Conservation (phyloP, 2,888 invertebrate genomes). For the Priocnemis perturbator region DNA sequence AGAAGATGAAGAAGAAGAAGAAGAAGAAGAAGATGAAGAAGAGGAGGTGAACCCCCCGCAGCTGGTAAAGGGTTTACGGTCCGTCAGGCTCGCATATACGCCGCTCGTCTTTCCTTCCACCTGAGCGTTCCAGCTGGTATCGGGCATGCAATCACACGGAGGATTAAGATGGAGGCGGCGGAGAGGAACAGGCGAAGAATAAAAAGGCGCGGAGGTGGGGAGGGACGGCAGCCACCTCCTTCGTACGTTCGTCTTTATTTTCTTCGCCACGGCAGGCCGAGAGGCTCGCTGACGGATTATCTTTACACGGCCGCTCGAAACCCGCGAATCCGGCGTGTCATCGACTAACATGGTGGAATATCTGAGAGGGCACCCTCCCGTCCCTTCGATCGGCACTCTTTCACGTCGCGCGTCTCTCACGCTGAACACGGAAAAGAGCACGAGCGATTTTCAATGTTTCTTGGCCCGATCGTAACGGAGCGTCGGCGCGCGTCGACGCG, state of each 20-base stretch:
- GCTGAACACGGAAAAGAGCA: too few species aligned
- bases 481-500: too few species aligned
- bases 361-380: too few species aligned
- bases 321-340: slow-evolving; percentile 14
- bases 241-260: slow-evolving; percentile 53
- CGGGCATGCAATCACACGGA: slow-evolving; percentile 71
- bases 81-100: slow-evolving; percentile 66
- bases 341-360: background rate
- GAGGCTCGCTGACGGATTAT: slow-evolving; percentile 67
- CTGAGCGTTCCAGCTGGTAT: slow-evolving; percentile 71
- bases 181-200: slow-evolving; percentile 48
- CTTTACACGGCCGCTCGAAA: slow-evolving; percentile 33
- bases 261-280: slow-evolving; percentile 34
- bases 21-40: slow-evolving; percentile 31
- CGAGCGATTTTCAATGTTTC: too few species aligned
- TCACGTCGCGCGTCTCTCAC: too few species aligned
- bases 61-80: slow-evolving; percentile 72
- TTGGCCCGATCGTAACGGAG: too few species aligned
- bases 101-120: slow-evolving; percentile 70
- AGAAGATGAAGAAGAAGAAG: slow-evolving; percentile 7
- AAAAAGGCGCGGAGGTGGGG: slow-evolving; percentile 40
- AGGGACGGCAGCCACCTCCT: slow-evolving; percentile 6
- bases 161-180: slow-evolving; percentile 69
- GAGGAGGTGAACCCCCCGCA: slow-evolving; percentile 66
- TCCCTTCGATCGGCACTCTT: too few species aligned